These are phyloP conservation scores for Helicolenus hilgendorfi DNA, from an alignment of 2,797 vertebrate species.

Conservation along the genomic window DNA sequence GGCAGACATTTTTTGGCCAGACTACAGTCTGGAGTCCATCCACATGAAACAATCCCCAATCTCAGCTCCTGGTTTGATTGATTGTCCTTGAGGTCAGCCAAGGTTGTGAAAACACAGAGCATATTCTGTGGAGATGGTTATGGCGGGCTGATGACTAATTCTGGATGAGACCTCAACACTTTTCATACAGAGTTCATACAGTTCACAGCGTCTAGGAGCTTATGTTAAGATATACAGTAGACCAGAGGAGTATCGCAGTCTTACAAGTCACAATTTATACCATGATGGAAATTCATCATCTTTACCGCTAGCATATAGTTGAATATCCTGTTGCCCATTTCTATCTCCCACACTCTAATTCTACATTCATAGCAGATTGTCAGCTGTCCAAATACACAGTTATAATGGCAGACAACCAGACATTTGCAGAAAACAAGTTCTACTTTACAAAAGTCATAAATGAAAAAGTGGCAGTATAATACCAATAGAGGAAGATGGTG, in stretches of 20 bases:
- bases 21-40: slow-evolving; percentile 76
- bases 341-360: slow-evolving; percentile 41
- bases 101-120: slow-evolving; percentile 73
- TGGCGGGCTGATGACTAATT: slow-evolving; percentile 70
- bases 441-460: slow-evolving; percentile 23
- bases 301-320: slow-evolving; percentile 13
- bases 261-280: slow-evolving; percentile 1
- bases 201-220: slow-evolving; percentile 37
- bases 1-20: slow-evolving; percentile 63
- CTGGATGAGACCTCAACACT: slow-evolving; percentile 50
- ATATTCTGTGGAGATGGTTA: slow-evolving; percentile 57
- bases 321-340: slow-evolving; percentile 37
- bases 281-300: not conserved
- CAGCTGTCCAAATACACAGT: slow-evolving; percentile 44
- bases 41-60: slow-evolving; percentile 76
- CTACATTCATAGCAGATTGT: slow-evolving; percentile 33
- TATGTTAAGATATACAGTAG: slow-evolving; percentile 32
- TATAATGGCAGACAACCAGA: slow-evolving; percentile 33
- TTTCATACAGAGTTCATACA: slow-evolving; percentile 42
- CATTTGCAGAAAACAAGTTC: slow-evolving; percentile 38
- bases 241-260: not conserved
- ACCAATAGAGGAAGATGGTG: slow-evolving; percentile 33
- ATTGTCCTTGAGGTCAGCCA: slow-evolving; percentile 68
- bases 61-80: slow-evolving; percentile 74
- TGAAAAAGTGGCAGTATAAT: slow-evolving; percentile 2